Evolutionary conservation across 2,888 invertebrate species (phyloP), one percentile per base, ranked within the genome.

Genomic region (Erebia epiphron): DNA sequence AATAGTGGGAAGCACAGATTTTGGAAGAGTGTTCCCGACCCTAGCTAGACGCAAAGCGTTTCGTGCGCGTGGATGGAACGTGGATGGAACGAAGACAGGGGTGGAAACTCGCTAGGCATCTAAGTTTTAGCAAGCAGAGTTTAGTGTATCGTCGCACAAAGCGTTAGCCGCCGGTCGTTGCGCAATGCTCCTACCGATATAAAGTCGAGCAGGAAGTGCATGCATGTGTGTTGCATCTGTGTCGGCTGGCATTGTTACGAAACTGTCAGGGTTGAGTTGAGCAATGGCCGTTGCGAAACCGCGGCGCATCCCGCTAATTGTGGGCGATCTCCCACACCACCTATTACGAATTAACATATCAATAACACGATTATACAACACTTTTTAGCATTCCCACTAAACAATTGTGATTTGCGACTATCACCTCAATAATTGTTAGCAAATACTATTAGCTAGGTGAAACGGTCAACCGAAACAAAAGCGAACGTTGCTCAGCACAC

Each of bases 231-330:
- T 84, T 90, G 92, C 92, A 91, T 92, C 91, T 92, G 89, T 83
- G 84, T 85, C 85, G 84, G 83, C 86, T 85, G 89, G 89, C 89
- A 91, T 91, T 91, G 91, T 91, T 91, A 86, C 92, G 88, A 91
- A 91, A 92, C 87, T 88, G 90, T 91, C 92, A 92, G 92, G 92
- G 92, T 91, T 91, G 89, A 86, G 90, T 92, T 91, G 88, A 89
- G 91, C 89, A 92, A 92, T 81, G 80, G 83, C 83, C 74, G 80
- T 92, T 91, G 91, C 90, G 89, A 91, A 89, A 91, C 85, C 72
- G 71, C 82, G 80, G 82, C 85, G 86, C 90, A 89, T 91, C 91
- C 91, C 90, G 90, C 87, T 90, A 86, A 90, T 89, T 90, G 86
- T 90, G 85, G 83, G 83, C 88, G 86, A 86, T 89, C 89, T 88